Base-by-base conservation (phyloP, 1,140 invertebrate species). In the Ceratina calcarata region DNA sequence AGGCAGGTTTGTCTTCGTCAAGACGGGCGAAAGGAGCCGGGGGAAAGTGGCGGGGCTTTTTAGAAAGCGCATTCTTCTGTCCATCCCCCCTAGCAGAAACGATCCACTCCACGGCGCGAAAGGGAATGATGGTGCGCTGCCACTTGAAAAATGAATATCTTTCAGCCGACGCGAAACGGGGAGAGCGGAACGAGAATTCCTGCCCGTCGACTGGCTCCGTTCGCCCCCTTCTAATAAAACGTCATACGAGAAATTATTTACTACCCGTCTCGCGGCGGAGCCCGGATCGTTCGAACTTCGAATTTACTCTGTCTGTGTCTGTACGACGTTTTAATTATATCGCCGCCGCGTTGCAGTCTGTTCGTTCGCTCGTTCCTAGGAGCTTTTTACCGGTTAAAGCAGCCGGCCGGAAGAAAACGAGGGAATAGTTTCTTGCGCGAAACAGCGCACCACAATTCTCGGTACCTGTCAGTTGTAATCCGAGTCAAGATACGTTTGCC, bases 1-100 rank as follows among this genome's bases (percentile, higher is more conserved):
- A 74, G 69, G 58, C 75, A 71, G 83, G 79, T 86, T 86, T 86
- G 83, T 86, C 84, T 86, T 86, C 84, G 84, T 86, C 84, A 86
- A 85, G 75, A 66, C 75, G 51, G 61, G 53, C 84, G 79, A 82
- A 85, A 85, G 80, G 79, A 82, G 74, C 69, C 10, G 37, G 37
- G 37, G 62, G 74, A 62, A 85, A 86, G 82, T 66, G 72, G 67
- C 66, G 75, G 37, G 37, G 84, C 84, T 85, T 86, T 86, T 86
- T 86, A 86, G 83, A 85, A 82, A 85, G 80, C 83, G 72, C 80
- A 78, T 77, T 82, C 49, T 55, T 66, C 73, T 69, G 65, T 72
- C 66, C 73, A 73, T 85, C 70, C 77, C 78, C 57, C n/a, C 69
- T 45, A 45, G 49, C 24, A 51, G 70, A 78, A 78, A 85, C 79